phyloP scores from a whole-genome alignment of 37 sponge, comb jelly and placozoan genomes.

The Oscarella lobularis region DNA sequence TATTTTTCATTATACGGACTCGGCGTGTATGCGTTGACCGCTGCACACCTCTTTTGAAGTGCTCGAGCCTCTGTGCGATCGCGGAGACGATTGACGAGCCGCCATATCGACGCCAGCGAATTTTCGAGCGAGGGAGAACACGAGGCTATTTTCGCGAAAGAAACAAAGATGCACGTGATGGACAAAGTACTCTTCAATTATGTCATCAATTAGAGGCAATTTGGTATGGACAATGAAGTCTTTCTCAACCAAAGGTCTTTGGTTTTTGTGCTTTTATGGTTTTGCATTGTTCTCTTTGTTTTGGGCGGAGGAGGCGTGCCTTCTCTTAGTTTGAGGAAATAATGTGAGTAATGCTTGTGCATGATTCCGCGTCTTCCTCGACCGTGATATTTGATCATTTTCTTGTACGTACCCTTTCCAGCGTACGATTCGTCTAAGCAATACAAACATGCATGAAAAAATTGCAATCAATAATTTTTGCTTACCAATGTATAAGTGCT shows the following conservation, averaged over 20 bases:
- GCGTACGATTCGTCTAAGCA: slow-evolving; percentile 59
- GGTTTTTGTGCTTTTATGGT: slow-evolving; percentile 29
- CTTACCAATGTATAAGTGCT: slow-evolving; percentile 52
- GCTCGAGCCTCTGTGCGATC: too few species aligned
- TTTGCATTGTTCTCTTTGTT: slow-evolving; percentile 30
- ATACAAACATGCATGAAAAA: background rate
- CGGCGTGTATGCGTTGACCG: too few species aligned
- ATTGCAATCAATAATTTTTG: background rate
- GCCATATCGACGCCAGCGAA: too few species aligned
- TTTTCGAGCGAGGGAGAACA: too few species aligned
- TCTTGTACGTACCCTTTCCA: slow-evolving; percentile 52
- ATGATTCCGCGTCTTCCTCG: slow-evolving; percentile 43
- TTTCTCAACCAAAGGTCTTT: slow-evolving; percentile 6
- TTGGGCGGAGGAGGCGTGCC: slow-evolving; percentile 69
- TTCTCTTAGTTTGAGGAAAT: slow-evolving; percentile 63
- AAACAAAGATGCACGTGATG: too few species aligned
- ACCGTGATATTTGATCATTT: slow-evolving; percentile 57
- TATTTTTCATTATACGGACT: too few species aligned
- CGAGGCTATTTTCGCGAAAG: too few species aligned
- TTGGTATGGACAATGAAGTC: background rate
- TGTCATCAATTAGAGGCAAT: background rate
- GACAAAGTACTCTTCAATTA: too few species aligned
- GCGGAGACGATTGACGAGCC: too few species aligned
- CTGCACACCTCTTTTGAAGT: too few species aligned
- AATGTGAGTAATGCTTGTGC: slow-evolving; percentile 48